A percentile compares a stretch with the other conserved stretches of the same genome.
Evolutionary conservation across 2,113 vertebrate genomes (phyloP).

Genomic region (Hydrochoerus hydrochaeris): DNA sequence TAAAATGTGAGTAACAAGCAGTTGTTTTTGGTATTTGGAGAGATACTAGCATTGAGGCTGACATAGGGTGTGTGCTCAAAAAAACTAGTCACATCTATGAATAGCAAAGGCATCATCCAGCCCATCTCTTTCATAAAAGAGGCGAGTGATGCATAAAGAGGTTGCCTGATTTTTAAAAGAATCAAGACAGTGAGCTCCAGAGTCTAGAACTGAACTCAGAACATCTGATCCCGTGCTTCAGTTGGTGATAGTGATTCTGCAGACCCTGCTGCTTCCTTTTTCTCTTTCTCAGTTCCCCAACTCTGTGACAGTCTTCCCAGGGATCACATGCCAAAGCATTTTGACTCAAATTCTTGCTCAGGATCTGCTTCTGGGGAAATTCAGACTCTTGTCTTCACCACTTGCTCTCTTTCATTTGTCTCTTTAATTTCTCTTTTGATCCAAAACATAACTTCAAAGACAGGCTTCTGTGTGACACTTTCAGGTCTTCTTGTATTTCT

Average conservation of each 20-base stretch:
- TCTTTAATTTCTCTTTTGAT: background rate
- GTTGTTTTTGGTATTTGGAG: background rate
- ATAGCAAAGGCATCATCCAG: background rate
- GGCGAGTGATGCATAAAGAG: background rate
- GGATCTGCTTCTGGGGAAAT: background rate
- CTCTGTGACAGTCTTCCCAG: background rate
- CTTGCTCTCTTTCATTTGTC: background rate
- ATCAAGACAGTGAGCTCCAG: background rate
- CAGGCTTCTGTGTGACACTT: background rate
- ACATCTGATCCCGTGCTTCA: background rate
- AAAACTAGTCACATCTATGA: background rate
- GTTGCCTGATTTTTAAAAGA: background rate
- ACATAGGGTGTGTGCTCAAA: background rate
- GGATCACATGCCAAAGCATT: background rate
- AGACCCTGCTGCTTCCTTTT: background rate
- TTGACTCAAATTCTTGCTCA: background rate
- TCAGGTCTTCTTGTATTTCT: background rate
- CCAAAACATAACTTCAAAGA: background rate
- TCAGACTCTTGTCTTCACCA: background rate
- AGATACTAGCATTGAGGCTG: background rate
- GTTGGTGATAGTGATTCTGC: background rate
- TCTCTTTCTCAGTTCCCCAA: background rate
- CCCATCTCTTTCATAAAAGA: background rate
- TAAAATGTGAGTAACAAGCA: slow-evolving; percentile 4
- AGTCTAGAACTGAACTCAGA: background rate